Evolutionary conservation across 1,140 invertebrate genomes (phyloP).

Genomic region (Anastrepha ludens): DNA sequence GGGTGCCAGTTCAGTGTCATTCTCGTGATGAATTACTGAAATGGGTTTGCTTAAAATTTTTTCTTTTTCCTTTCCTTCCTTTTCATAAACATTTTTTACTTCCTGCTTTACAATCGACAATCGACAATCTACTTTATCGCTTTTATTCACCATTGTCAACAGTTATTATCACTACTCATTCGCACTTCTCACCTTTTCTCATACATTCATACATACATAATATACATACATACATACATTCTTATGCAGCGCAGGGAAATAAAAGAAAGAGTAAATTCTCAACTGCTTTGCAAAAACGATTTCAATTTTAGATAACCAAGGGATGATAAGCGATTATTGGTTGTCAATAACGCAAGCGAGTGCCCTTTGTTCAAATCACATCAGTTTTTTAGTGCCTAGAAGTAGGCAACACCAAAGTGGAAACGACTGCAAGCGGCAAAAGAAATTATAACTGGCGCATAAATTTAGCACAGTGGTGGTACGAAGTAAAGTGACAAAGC

Average conservation of each 20-base stretch:
- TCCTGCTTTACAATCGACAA: too few relatives aligned
- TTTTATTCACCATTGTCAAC: too few relatives aligned
- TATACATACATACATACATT: background rate
- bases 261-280: background rate
- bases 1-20: too few relatives aligned
- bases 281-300: background rate
- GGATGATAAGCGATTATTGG: slow-evolving; percentile 23
- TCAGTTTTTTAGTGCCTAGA: background rate
- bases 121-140: too few relatives aligned
- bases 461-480: background rate
- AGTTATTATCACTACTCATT: background rate
- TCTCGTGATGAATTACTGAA: too few relatives aligned
- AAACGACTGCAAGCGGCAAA: too few relatives aligned
- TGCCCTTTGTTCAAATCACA: background rate
- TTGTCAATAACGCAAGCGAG: background rate
- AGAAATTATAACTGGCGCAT: background rate
- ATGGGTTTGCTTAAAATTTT: too few relatives aligned
- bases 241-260: background rate
- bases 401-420: background rate
- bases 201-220: background rate
- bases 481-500: background rate
- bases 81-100: background rate
- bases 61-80: too few relatives aligned
- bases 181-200: background rate
- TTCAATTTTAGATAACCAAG: slow-evolving; percentile 32